These are phyloP conservation scores for Donacobius atricapilla DNA, from an alignment of 2,113 vertebrate species.

Conservation along the genomic window DNA sequence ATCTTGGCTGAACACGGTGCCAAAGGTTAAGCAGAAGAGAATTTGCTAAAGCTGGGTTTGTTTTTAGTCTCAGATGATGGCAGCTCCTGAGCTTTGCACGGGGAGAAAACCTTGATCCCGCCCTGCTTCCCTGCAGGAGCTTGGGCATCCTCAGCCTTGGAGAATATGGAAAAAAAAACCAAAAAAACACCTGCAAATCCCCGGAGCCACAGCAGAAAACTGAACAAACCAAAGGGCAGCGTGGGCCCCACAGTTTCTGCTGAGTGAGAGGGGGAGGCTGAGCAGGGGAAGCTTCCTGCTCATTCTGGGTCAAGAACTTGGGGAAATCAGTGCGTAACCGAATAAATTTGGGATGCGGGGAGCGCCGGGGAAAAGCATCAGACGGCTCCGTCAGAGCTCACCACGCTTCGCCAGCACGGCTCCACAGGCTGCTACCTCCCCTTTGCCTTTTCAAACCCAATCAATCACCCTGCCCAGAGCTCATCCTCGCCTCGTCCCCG, in stretches of 20 bases:
- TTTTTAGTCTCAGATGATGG: neutral
- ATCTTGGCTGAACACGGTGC: neutral
- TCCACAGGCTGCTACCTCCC: neutral
- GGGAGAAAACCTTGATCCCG: neutral
- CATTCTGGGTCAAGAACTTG: neutral
- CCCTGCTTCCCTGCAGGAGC: neutral
- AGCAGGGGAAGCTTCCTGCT: neutral
- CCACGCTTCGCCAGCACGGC: neutral
- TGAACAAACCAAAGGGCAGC: neutral
- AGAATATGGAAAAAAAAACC: rapidly evolving
- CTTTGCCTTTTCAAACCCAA: neutral
- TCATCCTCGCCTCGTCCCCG: neutral
- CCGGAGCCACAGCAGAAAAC: neutral
- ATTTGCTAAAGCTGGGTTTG: neutral
- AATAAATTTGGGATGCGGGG: rapidly evolving
- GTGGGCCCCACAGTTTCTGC: rapidly evolving
- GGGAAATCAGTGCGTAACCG: neutral
- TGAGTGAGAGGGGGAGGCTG: neutral
- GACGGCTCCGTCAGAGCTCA: neutral
- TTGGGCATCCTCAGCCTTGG: neutral
- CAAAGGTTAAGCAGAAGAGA: constrained; percentile 51
- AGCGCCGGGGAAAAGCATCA: neutral
- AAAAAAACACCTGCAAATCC: neutral
- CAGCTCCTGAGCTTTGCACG: neutral
- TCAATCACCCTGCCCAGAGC: neutral